These are phyloP conservation scores for Ceramica pisi DNA, from an alignment of 2,888 invertebrate species.

Conservation along the genomic window DNA sequence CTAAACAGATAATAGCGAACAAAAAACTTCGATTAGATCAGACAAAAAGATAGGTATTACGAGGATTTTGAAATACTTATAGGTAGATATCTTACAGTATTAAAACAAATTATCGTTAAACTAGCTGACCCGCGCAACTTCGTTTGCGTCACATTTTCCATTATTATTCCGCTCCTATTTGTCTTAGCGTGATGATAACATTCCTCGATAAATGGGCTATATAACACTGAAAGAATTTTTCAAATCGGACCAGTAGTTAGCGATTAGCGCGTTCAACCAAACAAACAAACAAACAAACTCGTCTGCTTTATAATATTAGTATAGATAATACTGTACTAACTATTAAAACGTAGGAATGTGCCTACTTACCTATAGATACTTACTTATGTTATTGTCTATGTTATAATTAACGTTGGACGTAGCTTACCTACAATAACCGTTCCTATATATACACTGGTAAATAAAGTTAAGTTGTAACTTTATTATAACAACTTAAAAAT, in stretches of 20 bases:
- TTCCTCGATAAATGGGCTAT: no score
- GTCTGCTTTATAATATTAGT: no score
- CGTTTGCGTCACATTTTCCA: no score
- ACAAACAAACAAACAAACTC: no score
- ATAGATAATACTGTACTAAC: no score
- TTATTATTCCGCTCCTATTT: no score
- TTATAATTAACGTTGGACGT: slow-evolving; percentile 19
- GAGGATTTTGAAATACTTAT: not conserved
- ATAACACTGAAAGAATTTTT: no score
- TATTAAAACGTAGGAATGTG: no score
- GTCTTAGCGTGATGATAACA: no score
- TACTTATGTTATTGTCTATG: slow-evolving; percentile 24
- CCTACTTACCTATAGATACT: not conserved
- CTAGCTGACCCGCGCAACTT: no score
- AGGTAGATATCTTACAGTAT: not conserved
- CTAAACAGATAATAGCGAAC: not conserved
- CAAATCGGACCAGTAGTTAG: no score
- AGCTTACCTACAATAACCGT: slow-evolving; percentile 26
- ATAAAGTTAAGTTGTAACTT: slow-evolving; percentile 8
- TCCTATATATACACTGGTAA: slow-evolving; percentile 6
- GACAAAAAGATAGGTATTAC: not conserved
- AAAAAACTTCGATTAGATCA: slow-evolving; percentile 13
- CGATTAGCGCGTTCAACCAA: no score
- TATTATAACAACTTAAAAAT: slow-evolving; percentile 5
- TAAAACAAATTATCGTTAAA: slow-evolving; percentile 9